Base-by-base conservation (phyloP, 2,888 invertebrate species). In the Stramonita haemastoma region DNA sequence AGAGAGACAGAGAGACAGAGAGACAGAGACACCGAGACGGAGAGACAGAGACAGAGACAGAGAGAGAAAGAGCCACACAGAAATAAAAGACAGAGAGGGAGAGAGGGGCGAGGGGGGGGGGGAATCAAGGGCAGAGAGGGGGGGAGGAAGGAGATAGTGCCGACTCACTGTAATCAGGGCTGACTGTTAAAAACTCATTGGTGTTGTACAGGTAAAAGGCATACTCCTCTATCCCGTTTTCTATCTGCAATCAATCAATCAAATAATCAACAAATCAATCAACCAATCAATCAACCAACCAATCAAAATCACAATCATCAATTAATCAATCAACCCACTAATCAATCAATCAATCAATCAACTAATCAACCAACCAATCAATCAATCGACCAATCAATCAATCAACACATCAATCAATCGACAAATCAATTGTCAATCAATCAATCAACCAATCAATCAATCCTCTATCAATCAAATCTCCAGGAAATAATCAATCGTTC, bases 161-260 rank as follows among this genome's bases (percentile, higher is more conserved):
- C 5, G 19, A 85, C 89, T 84, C 17, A 89, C 89, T 5, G 29
- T 4, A 15, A 34, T 89, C 89, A 2, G 85, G 84, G 13, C n/a
- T 26, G 22, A 89, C 70, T 11, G 66, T 73, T n/a, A 89, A 17
- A 22, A 83, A 73, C 60, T 89, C 73, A 73, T 89, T 89, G 56
- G 32, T 29, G 56, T 46, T 34, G 89, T 73, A 89, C 29, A 66
- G 19, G 85, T 85, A 89, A 26, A 73, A 89, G 84, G 32, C 84
- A 26, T 85, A 89, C 13, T n/a, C 36, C 19, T 85, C 73, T 36
- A 29, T 19, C 17, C 89, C 89, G 66, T 84, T 17, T 32, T 85
- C 85, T 56, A 85, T 56, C 89, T 89, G 66, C 17, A 84, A 84
- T 56, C 46, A 84, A 56, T 0, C 19, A 56, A 1, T 2, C 8